Evolutionary conservation across 2,888 invertebrate species (phyloP), one percentile per base, ranked within the genome.

Genomic region (Machimus rusticus): DNA sequence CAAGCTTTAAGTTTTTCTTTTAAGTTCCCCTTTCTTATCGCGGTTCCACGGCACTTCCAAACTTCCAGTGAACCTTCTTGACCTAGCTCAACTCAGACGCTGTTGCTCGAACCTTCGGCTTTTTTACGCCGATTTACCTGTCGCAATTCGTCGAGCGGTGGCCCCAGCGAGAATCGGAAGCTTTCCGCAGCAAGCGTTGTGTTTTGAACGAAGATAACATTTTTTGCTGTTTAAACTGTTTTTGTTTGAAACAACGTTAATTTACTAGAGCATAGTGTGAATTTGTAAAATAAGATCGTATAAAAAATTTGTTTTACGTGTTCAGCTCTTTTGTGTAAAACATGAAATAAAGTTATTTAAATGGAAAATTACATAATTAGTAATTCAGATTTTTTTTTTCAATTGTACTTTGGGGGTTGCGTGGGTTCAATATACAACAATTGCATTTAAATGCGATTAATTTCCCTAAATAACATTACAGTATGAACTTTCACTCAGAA

Each of bases 1-100:
- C 12, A 79, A 79, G 51, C 79, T 79, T 79, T 28, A 46, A 46
- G 79, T 51, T n/a, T 43, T 43, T 46, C 43, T 19, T 39, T 39
- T 23, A 16, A 31, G 74, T 34, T 74, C 34, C 23, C 28, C 34
- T 31, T 51, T 51, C n/a, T 51, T 51, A 51, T 51, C 23, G 23
- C 2, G 28, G 12, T 76, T 76, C 76, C 76, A 76, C 2, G 37
- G 34, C 12, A 37, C 34, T 76, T 76, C 76, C n/a, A 76, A 76
- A 34, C 76, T 79, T 79, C 79, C 79, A 79, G 19, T 79, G 79
- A 79, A 79, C 79, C 31, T 79, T 28, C 46, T 31, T 79, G 51
- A 79, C 79, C 79, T 79, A 28, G 28, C 51, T 31, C 79, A 79
- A 79, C 51, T 51, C 23, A 51, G 51, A 43, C 31, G 5, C 37